These are phyloP conservation scores for Eulithis testata DNA, from an alignment of 2,888 invertebrate species.

Conservation along the genomic window DNA sequence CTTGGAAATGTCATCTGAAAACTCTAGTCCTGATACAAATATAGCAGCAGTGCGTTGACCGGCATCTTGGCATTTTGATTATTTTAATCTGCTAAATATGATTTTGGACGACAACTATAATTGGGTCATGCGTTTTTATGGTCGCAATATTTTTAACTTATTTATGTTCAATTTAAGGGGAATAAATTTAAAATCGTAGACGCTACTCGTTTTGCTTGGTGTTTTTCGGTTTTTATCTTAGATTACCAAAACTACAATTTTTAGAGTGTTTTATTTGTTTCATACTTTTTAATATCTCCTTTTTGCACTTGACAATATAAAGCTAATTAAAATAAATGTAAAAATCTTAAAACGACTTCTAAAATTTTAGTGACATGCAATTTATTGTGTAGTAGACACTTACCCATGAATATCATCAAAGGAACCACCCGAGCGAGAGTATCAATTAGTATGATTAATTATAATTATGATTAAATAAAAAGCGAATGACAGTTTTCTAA, in stretches of 20 bases:
- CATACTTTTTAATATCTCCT: too few relatives aligned
- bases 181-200: neutral
- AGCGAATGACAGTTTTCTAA: slow-evolving; percentile 9
- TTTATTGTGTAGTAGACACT: slow-evolving; percentile 22
- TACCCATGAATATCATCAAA: slow-evolving; percentile 29
- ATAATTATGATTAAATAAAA: slow-evolving; percentile 26
- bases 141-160: slow-evolving; percentile 13
- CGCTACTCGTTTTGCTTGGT: neutral
- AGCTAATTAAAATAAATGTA: too few relatives aligned
- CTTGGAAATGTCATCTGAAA: slow-evolving; percentile 4
- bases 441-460: slow-evolving; percentile 31
- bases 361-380: slow-evolving; percentile 17
- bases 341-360: too few relatives aligned
- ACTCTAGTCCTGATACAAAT: slow-evolving; percentile 22
- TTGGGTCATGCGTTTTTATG: slow-evolving; percentile 25
- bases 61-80: slow-evolving; percentile 50
- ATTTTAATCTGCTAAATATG: slow-evolving; percentile 42
- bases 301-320: too few relatives aligned
- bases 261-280: too few relatives aligned
- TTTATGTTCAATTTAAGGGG: slow-evolving; percentile 6
- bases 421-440: slow-evolving; percentile 10
- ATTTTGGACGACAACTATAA: slow-evolving; percentile 27
- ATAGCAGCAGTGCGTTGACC: slow-evolving; percentile 57
- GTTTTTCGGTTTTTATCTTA: too few relatives aligned
- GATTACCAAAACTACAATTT: too few relatives aligned